phyloP scores from a whole-genome alignment of 1,140 invertebrate genomes.

The Drosophila ambigua region DNA sequence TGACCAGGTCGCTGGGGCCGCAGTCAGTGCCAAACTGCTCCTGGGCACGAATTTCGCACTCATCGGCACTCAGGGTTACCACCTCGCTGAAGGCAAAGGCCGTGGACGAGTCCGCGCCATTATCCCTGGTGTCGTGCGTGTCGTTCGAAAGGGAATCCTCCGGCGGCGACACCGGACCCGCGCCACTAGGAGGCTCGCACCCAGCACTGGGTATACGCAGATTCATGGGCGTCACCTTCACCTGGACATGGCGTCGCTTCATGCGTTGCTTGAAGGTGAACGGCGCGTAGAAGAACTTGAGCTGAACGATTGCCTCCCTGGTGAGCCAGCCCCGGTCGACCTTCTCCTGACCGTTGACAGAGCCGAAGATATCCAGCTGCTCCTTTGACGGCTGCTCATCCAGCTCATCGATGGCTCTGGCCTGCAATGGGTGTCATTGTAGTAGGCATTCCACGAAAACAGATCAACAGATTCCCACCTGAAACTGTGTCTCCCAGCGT shows the following conservation, averaged over 20 bases:
- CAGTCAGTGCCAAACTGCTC: constrained; percentile 93
- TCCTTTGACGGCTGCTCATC: constrained; percentile 65
- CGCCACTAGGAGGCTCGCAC: constrained; percentile 27
- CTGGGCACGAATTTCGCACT: constrained; percentile 88
- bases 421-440: constrained; percentile 61
- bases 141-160: constrained; percentile 86
- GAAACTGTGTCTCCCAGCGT: constrained; percentile 93
- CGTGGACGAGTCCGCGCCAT: constrained; percentile 84
- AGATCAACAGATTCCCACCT: constrained; percentile 36
- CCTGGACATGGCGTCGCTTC: constrained; percentile 88
- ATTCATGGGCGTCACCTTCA: constrained; percentile 92
- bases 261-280: constrained; percentile 92
- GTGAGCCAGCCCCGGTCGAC: constrained; percentile 94
- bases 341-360: constrained; percentile 85
- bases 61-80: constrained; percentile 85
- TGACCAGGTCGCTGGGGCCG: constrained; percentile 89
- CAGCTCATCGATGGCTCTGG: constrained; percentile 85
- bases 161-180: constrained; percentile 66
- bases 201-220: constrained; percentile 85
- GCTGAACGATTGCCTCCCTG: constrained; percentile 92
- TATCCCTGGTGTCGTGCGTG: constrained; percentile 85
- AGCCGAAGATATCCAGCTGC: constrained; percentile 87
- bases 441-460: too few species aligned
- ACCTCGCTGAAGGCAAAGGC: constrained; percentile 86
- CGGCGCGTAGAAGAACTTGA: constrained; percentile 93